Conservation (phyloP, 2,113 vertebrate species). For the Stictonetta naevosa region DNA sequence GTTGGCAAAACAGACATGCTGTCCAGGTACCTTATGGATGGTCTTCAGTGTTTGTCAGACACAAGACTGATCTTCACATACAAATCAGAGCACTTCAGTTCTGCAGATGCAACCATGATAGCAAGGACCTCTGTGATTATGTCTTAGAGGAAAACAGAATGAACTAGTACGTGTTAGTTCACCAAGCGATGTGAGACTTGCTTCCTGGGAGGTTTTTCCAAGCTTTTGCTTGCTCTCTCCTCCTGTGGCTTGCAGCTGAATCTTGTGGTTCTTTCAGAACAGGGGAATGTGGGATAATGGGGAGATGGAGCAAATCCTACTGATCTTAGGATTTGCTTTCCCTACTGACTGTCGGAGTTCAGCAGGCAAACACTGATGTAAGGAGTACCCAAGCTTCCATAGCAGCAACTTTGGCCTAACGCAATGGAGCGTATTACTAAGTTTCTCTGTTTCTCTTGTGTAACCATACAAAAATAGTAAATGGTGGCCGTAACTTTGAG, state of each 20-base stretch:
- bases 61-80: not conserved
- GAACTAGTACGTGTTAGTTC: not conserved
- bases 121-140: not conserved
- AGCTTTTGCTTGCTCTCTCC: not conserved
- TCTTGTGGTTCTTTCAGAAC: not conserved
- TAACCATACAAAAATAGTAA: not conserved
- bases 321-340: no score
- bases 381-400: not conserved
- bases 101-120: not conserved
- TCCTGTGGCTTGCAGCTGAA: not conserved
- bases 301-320: not conserved
- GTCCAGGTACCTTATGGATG: constrained; percentile 18
- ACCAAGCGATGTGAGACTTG: not conserved
- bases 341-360: not conserved
- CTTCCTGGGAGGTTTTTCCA: not conserved
- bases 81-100: not conserved
- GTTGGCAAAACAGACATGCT: not conserved
- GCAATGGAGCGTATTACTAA: not conserved
- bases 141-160: not conserved
- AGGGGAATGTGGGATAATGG: not conserved
- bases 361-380: not conserved
- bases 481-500: not conserved
- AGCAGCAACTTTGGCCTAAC: not conserved
- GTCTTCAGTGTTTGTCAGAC: not conserved
- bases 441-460: not conserved